A percentile compares a stretch with the other conserved stretches of the same genome.
These are phyloP conservation scores for Rhynchophorus ferrugineus DNA, from an alignment of 1,140 invertebrate genomes.

Conservation along the genomic window DNA sequence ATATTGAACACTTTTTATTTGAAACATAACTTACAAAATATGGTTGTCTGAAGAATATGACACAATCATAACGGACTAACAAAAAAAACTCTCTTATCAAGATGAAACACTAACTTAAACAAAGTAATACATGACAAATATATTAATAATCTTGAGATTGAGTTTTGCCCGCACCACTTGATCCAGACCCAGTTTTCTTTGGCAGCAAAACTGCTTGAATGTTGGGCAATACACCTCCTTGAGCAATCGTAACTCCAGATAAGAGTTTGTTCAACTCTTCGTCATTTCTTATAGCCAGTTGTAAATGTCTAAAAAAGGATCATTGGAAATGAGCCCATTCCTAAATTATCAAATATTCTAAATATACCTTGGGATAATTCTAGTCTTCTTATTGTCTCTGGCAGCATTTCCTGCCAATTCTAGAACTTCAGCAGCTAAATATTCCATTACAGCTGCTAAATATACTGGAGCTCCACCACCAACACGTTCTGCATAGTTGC, in stretches of 20 bases:
- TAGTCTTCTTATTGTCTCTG: slow-evolving; percentile 50
- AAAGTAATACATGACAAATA: not conserved
- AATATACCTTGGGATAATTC: slow-evolving; percentile 62
- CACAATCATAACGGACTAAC: too few relatives aligned
- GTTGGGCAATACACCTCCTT: slow-evolving; percentile 75
- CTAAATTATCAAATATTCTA: not conserved
- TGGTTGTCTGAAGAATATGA: too few relatives aligned
- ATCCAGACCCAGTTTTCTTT: slow-evolving; percentile 41
- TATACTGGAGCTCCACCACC: slow-evolving; percentile 65
- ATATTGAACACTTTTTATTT: too few relatives aligned
- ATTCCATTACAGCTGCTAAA: slow-evolving; percentile 57
- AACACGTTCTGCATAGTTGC: slow-evolving; percentile 64
- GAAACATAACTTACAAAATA: too few relatives aligned
- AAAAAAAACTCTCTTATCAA: too few relatives aligned
- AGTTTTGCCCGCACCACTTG: slow-evolving; percentile 10
- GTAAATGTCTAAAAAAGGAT: slow-evolving; percentile 49
- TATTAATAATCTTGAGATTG: slow-evolving; percentile 25
- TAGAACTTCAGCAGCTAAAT: slow-evolving; percentile 56
- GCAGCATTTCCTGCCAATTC: slow-evolving; percentile 76
- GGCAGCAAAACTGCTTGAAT: slow-evolving; percentile 63
- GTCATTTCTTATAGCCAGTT: slow-evolving; percentile 78
- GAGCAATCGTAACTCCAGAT: slow-evolving; percentile 72
- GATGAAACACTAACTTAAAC: not conserved
- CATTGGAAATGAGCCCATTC: not conserved
- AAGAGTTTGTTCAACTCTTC: slow-evolving; percentile 75